A percentile compares a stretch with the other conserved stretches of the same genome.
phyloP scores from a whole-genome alignment of 2,888 invertebrate genomes.

The Villa cingulata region DNA sequence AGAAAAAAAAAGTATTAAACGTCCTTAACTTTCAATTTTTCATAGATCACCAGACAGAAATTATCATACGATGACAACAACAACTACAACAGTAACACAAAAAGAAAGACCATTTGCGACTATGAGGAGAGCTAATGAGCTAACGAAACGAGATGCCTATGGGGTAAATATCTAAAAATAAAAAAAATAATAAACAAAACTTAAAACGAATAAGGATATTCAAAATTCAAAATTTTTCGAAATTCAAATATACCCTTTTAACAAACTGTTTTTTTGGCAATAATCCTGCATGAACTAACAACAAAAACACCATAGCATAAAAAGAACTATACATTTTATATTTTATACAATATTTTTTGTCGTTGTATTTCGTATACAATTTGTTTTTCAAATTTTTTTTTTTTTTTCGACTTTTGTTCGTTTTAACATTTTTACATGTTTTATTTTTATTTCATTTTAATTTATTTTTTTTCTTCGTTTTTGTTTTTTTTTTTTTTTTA shows the following conservation, averaged over 20 bases:
- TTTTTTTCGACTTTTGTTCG: neutral
- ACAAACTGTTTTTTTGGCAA: neutral
- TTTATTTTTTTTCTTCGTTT: neutral
- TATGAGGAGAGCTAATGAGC: slow-evolving; percentile 44
- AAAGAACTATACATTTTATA: no score
- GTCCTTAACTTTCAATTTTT: no score
- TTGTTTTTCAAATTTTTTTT: no score
- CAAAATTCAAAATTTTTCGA: no score
- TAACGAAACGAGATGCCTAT: slow-evolving; percentile 18
- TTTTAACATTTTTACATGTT: neutral
- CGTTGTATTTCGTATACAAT: no score
- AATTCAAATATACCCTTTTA: no score
- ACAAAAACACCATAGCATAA: no score
- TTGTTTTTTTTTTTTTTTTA: neutral
- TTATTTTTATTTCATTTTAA: neutral
- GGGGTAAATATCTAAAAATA: slow-evolving; percentile 20
- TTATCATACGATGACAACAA: slow-evolving; percentile 32
- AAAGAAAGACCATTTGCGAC: slow-evolving; percentile 49
- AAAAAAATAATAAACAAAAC: no score
- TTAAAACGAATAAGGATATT: no score
- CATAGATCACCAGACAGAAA: slow-evolving; percentile 25
- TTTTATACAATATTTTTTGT: no score
- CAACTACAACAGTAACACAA: slow-evolving; percentile 15
- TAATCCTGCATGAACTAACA: neutral
- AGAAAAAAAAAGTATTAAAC: no score